Percentiles rank a stretch among this genome's conserved stretches.
These are phyloP conservation scores for Pangasius krempfi DNA, from an alignment of 2,797 vertebrate genomes.

Conservation along the genomic window DNA sequence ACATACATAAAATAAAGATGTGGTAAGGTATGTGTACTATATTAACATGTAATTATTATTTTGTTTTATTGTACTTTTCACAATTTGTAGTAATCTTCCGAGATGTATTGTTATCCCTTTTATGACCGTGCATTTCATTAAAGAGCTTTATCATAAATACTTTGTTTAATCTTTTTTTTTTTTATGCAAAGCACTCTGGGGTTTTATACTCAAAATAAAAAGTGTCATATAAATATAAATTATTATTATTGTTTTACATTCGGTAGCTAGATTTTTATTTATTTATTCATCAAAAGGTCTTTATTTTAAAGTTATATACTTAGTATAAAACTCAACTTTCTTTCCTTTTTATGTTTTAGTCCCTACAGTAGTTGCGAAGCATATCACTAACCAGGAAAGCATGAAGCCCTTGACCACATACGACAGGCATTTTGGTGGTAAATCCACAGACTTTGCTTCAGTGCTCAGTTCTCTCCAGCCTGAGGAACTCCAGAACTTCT, in stretches of 20 bases:
- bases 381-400: conserved; percentile 67
- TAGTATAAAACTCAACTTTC: neutral
- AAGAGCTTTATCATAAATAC: neutral
- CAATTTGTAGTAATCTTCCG: too few species aligned
- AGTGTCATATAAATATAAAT: neutral
- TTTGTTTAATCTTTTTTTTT: neutral
- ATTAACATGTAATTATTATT: neutral
- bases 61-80: neutral
- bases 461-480: conserved; percentile 68
- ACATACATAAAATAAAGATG: neutral
- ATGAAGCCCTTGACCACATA: conserved; percentile 71
- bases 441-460: conserved; percentile 61
- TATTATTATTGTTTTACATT: neutral
- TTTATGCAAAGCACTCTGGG: too few species aligned
- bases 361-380: conserved; percentile 69
- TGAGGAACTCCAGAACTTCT: conserved; percentile 67
- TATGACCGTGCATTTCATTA: neutral
- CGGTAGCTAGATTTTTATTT: neutral
- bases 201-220: too few species aligned
- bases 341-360: conserved; percentile 65
- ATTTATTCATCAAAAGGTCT: neutral
- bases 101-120: neutral
- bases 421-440: conserved; percentile 68
- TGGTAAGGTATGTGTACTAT: neutral
- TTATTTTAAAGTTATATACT: neutral